Evolutionary conservation across 2,797 vertebrate genomes (phyloP).

Genomic region (Rhodeus uyekii): DNA sequence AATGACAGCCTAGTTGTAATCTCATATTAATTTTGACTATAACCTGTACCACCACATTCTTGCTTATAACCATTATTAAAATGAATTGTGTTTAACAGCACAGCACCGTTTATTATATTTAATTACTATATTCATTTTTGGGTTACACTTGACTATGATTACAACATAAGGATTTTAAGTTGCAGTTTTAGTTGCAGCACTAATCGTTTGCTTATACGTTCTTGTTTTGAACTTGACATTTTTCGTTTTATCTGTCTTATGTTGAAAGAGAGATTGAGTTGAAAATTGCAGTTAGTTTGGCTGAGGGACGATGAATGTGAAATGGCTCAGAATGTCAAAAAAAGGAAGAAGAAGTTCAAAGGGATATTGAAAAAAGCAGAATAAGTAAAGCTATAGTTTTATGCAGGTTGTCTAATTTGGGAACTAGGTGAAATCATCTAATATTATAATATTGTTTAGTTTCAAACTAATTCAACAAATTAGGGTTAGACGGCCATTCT

Average conservation of each 20-base stretch:
- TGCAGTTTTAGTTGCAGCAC: background rate
- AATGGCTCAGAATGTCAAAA: background rate
- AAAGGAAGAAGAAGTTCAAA: background rate
- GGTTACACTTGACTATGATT: background rate
- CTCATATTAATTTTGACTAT: no score
- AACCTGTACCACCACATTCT: background rate
- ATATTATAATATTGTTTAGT: background rate
- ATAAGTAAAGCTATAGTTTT: background rate
- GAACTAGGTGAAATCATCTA: background rate
- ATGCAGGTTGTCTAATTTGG: background rate
- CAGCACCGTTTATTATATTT: background rate
- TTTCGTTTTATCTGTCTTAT: conserved; percentile 22
- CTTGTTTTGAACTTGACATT: conserved; percentile 14
- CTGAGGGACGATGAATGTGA: background rate
- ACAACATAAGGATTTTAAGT: background rate
- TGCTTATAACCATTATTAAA: background rate
- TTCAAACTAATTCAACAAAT: background rate
- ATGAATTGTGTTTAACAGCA: background rate
- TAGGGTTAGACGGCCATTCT: background rate
- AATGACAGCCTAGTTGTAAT: background rate
- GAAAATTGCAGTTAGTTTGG: background rate
- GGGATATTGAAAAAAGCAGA: background rate
- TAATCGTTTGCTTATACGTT: conserved; percentile 26
- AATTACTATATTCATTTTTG: background rate
- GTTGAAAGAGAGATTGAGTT: conserved; percentile 3